A percentile compares a stretch with the other conserved stretches of the same genome.
phyloP scores from a whole-genome alignment of 2,797 vertebrate genomes.

The Xyrichtys novacula region DNA sequence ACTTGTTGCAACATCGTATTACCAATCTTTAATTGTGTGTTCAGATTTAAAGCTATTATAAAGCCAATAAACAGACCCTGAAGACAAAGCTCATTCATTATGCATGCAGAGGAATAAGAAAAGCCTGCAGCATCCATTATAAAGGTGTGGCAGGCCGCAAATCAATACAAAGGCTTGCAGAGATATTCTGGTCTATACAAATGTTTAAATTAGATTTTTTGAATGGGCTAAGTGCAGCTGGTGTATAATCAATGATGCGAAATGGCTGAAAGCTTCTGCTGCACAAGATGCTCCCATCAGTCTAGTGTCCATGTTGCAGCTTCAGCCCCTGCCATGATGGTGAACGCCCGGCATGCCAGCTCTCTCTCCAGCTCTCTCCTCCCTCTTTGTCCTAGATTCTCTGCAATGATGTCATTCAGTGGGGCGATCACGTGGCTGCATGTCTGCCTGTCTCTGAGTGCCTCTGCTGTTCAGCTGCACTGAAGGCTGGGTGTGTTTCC shows the following conservation, averaged over 20 bases:
- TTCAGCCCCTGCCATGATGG: constrained; percentile 36
- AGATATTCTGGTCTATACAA: neutral
- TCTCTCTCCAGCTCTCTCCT: constrained; percentile 52
- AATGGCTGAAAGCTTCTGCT: constrained; percentile 47
- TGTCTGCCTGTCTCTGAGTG: constrained; percentile 31
- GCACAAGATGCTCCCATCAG: constrained; percentile 47
- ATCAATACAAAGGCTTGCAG: neutral
- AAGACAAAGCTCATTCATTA: constrained; percentile 40
- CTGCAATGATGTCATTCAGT: constrained; percentile 82
- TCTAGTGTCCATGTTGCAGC: constrained; percentile 37
- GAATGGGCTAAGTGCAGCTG: neutral
- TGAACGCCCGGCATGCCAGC: constrained; percentile 40
- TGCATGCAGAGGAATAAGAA: constrained; percentile 6
- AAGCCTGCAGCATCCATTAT: constrained; percentile 6
- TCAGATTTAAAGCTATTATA: neutral
- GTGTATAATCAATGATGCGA: constrained; percentile 24
- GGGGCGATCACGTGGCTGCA: constrained; percentile 76
- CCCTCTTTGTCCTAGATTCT: constrained; percentile 82
- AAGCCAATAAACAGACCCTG: neutral
- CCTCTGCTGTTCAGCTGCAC: constrained; percentile 35
- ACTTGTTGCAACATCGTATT: neutral
- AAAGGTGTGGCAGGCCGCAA: constrained; percentile 8
- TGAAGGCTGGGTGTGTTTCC: constrained; percentile 9
- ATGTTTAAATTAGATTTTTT: neutral
- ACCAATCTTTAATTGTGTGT: too few relatives aligned